Base-by-base conservation (phyloP, 2,113 vertebrate genomes). In the Leiothrix lutea region DNA sequence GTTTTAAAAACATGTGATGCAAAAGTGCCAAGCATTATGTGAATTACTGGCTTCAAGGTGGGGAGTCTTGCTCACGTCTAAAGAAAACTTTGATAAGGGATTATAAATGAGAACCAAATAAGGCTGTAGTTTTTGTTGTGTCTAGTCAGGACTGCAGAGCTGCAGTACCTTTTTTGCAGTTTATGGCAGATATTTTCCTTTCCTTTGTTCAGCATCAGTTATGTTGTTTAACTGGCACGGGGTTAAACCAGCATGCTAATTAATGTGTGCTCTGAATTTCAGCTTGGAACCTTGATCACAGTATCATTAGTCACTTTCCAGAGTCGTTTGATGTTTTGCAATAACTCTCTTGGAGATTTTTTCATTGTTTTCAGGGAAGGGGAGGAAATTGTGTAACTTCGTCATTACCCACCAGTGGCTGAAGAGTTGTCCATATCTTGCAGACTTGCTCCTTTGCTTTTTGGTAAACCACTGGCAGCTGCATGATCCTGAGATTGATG, bases 391-490 rank as follows among this genome's bases (percentile, higher is more conserved):
- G 47, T 31, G 66, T 62, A 72, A 80, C 35, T 50, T 36, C 35
- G 14, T 64, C 8, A 31, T 86, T 75, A 92, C 92, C 97, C 97
- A 99, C 98, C 97, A 98, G 98, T 22, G 98, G 99, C 12, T 94
- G 93, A 44, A 98, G 86, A 6, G 95, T 98, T 82, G 97, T 87
- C 99, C 99, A 99, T 78, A 99, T 98, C 47, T 95, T 95, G 67
- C 67, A 60, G 54, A 99, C 89, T 36, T 96, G 91, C 57, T 97
- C 72, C 69, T 97, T 98, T 62, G 97, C 97, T 82, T 98, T 98
- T 38, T 93, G 94, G 90, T 99, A 99, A 97, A 94, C 98, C 66
- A 98, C 98, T 3, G 98, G 98, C 75, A 99, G 89, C 95, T 99
- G 98, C 74, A 95, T 94, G 36, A 97, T 97, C 20, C 5, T 65